Conservation (phyloP, 2,888 invertebrate genomes). For the Rhingia campestris region DNA sequence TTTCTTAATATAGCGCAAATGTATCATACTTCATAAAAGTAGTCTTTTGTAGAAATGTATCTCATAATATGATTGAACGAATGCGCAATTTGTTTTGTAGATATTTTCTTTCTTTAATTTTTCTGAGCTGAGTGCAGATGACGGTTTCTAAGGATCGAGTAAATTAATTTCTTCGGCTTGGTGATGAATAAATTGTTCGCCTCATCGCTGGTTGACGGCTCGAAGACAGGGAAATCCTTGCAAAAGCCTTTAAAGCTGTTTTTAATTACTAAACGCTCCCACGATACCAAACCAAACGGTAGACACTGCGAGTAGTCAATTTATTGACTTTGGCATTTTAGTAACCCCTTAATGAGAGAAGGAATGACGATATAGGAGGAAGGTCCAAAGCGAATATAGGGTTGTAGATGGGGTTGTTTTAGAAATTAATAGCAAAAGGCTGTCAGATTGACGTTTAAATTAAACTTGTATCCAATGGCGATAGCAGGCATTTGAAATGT, state of each 20-base stretch:
- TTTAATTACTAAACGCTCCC: conserved; percentile 41
- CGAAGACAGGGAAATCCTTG: conserved; percentile 36
- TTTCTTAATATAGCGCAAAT: conserved; percentile 10
- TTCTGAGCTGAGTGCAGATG: no score
- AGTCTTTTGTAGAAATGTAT: no score
- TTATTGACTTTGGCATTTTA: conserved; percentile 34
- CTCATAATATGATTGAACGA: no score
- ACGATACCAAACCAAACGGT: conserved; percentile 24
- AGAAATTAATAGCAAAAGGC: conserved; percentile 20
- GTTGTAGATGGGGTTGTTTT: not conserved
- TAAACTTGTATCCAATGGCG: conserved; percentile 37
- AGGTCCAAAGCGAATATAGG: not conserved
- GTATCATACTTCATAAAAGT: no score
- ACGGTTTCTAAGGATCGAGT: not conserved
- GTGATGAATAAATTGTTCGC: not conserved
- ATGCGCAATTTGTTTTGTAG: no score
- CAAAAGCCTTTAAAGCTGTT: conserved; percentile 34
- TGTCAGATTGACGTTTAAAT: conserved; percentile 45
- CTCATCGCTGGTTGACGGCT: conserved; percentile 6
- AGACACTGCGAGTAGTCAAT: conserved; percentile 24
- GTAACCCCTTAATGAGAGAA: not conserved
- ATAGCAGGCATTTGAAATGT: no score
- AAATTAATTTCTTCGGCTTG: conserved; percentile 23
- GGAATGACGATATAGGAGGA: not conserved
- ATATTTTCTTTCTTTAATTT: no score